Evolutionary conservation across 2,113 vertebrate genomes (phyloP), one percentile per base, ranked within the genome.

Genomic region (Odobenus rosmarus): DNA sequence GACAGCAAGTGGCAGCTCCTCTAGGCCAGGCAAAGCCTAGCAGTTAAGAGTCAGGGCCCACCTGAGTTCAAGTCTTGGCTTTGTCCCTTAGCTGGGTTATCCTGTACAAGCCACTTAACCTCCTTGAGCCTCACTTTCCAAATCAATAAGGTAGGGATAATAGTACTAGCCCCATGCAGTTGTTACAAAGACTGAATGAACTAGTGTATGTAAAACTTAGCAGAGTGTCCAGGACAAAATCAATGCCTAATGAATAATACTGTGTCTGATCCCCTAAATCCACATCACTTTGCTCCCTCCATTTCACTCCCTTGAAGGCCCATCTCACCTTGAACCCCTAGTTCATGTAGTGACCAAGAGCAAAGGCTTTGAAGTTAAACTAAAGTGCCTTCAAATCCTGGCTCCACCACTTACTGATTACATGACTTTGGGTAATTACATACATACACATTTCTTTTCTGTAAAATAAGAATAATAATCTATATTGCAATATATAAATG

Each of bases 21-120:
- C 57, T 88, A 82, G 26, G 72, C 7, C 26, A 93, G 24, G 24
- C 15, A 23, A 95, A 24, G n/a, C 12, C 24, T 72, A 91, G 36
- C 1, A 55, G 49, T 88, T 88, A 81, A 49, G 57, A 96, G 55
- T 31, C 83, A 26, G 10, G 57, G 33, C 28, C 51, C 57, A 90
- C 5, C 28, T 74, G 71, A 96, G 21, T 90, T 96, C 90, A 97
- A 97, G 53, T 72, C 21, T 59, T 95, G 18, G 24, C 74, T 72
- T 51, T 97, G 62, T 80, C 46, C 91, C n/a, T 93, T 93, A 96
- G 49, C 64, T 93, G 51, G 64, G 64, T 96, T 69, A 86, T 62
- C 79, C 61, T 76, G 64, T 57, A 95, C 59, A 94, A 90, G 33
- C 79, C 61, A 74, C 26, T 77, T 74, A 87, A 95, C 33, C 76